Base-by-base conservation (phyloP, 2,113 vertebrate species). In the Nettapus auritus region DNA sequence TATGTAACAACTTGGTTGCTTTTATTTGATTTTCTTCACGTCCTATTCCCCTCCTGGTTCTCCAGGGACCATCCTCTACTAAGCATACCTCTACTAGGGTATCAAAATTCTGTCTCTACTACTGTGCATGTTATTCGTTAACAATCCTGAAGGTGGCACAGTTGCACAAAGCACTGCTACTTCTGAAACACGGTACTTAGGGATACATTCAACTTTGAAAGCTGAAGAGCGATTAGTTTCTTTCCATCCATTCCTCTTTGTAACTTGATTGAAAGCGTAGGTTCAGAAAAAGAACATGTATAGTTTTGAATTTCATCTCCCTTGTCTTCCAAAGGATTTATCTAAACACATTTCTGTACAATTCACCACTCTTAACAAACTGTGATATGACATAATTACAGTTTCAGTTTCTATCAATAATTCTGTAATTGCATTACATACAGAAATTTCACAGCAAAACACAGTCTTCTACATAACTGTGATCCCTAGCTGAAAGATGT, bases 31-130 rank as follows among this genome's bases (percentile, higher is more conserved):
- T 66, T 93, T 71, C 23, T 82, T 38, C 26, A 80, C 5, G 36
- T 22, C 9, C 11, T 38, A 14, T 23, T 60, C 42, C 28, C 40
- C 53, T 63, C 7, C 7, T 18, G 5, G 2, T 52, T 57, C 40
- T 42, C 52, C 1, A 0, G 82, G 28, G 14, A 62, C n/a, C 52
- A 6, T 14, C 17, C 33, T 46, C 28, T n/a, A 4, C 16, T 23
- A 17, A n/a, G 16, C 0, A n/a, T n/a, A n/a, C n/a, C n/a, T n/a
- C n/a, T n/a, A 36, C 1, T 0, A 34, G 9, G 31, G 22, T 28
- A 33, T 20, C 13, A 31, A 57, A 13, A 18, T 33, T 29, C 31
- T 0, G 2, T 33, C 16, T 28, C 2, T 0, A 34, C 14, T 15
- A 15, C 23, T 5, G 25, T 12, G 29, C 2, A 0, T 80, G 86